Percentiles rank a stretch among this genome's conserved stretches.
Conservation (phyloP, 2,113 vertebrate genomes). For the Oryctolagus cuniculus region DNA sequence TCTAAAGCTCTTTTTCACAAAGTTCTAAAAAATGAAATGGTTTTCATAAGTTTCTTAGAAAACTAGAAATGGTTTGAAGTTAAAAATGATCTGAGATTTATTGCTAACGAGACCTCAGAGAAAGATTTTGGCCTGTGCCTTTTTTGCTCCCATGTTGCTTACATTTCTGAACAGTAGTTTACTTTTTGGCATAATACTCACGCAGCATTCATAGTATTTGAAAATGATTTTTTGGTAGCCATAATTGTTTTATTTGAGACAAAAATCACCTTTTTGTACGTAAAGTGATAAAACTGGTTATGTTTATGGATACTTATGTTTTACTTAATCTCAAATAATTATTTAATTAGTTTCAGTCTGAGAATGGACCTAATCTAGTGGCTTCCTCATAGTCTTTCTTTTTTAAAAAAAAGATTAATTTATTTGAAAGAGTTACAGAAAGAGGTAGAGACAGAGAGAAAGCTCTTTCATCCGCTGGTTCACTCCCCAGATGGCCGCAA, state of each 20-base stretch:
- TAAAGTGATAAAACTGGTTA: not conserved
- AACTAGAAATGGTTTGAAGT: not conserved
- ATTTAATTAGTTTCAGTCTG: not conserved
- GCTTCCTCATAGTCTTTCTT: not conserved
- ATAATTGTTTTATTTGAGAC: not conserved
- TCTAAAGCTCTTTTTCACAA: slow-evolving; percentile 26
- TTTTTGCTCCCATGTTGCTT: not conserved
- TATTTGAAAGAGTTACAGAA: too few species aligned
- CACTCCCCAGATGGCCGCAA: too few species aligned
- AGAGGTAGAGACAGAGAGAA: too few species aligned
- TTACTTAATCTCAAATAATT: not conserved
- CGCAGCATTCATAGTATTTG: not conserved
- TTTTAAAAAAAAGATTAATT: too few species aligned
- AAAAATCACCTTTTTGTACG: not conserved
- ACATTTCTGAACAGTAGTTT: slow-evolving; percentile 7
- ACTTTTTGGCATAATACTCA: not conserved
- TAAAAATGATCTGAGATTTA: not conserved
- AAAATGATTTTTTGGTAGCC: not conserved
- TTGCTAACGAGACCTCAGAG: not conserved
- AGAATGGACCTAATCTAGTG: not conserved
- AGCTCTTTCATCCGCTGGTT: too few species aligned
- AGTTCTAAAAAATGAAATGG: slow-evolving; percentile 16
- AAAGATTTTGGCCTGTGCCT: not conserved
- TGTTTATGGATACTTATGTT: not conserved
- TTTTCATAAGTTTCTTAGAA: not conserved